Percentiles rank a stretch among this genome's conserved stretches.
Conservation (phyloP, 2,888 invertebrate genomes). For the Nomada flava region DNA sequence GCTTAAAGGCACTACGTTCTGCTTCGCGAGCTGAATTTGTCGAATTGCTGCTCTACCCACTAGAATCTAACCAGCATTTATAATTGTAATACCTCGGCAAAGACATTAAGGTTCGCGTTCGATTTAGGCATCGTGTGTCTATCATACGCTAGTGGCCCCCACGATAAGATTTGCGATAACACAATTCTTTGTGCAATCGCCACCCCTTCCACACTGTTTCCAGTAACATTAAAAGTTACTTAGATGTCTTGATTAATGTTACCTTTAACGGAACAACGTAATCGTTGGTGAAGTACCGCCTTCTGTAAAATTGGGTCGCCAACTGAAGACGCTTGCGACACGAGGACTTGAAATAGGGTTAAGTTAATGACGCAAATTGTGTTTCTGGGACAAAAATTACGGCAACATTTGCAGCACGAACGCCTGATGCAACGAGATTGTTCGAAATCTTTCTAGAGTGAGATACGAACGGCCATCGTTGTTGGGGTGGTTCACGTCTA, state of each 20-base stretch:
- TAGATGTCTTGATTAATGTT: neutral
- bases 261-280: neutral
- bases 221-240: neutral
- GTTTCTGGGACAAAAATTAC: neutral
- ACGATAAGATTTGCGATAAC: neutral
- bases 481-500: constrained; percentile 58
- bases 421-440: neutral
- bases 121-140: neutral
- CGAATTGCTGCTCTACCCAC: neutral
- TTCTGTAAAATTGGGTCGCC: no score
- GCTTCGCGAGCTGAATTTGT: neutral
- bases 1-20: constrained; percentile 3
- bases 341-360: constrained; percentile 1
- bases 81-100: neutral
- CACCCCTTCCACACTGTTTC: neutral
- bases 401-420: no score
- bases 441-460: constrained; percentile 15
- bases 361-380: neutral
- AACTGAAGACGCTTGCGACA: no score
- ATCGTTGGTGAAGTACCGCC: no score
- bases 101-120: neutral
- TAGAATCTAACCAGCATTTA: neutral
- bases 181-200: neutral
- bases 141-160: neutral
- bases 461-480: constrained; percentile 20